Base-by-base conservation (phyloP, 2,113 vertebrate species). In the Sterna hirundo region DNA sequence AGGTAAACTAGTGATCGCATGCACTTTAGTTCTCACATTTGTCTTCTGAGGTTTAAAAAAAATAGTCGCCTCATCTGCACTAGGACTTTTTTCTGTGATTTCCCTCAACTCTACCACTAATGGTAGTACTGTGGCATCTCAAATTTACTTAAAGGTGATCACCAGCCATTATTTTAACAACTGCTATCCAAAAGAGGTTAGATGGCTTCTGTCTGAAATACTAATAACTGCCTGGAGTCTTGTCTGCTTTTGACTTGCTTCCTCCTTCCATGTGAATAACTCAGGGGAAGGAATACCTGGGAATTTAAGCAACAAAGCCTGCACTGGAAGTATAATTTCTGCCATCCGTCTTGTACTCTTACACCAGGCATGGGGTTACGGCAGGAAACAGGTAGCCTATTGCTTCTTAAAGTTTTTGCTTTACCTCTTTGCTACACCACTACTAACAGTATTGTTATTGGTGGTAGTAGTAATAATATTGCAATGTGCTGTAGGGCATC, bases 151-250 rank as follows among this genome's bases (percentile, higher is more conserved):
- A 55, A 78, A 83, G 55, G 14, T 62, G 64, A 77, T 85, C 29
- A 71, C 32, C 38, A 90, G 54, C 44, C 86, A 88, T 81, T 81
- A 92, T 74, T 90, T 94, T 84, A 94, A 86, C 58, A 93, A 44
- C 38, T 78, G 55, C n/a, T 34, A 30, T 47, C 38, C 11, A 5
- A 77, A 90, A 93, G 55, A 83, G 32, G 60, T 78, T 77, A 47
- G 62, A 46, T 46, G 42, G 4, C 26, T 79, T 84, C 70, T 76
- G 19, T 68, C 27, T 94, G 89, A 93, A 96, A 96, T 88, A 40
- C 6, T 84, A 90, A 90, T 70, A 81, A 77, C 47, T 60, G 60
- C 80, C 60, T 71, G 38, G 47, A 92, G 68, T 57, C 47, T 46
- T 64, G 14, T 51, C 83, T 92, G 30, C 29, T 83, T 44, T 86